Evolutionary conservation across 2,797 vertebrate genomes (phyloP), one percentile per base, ranked within the genome.

Genomic region (Enteromius paludinosus): DNA sequence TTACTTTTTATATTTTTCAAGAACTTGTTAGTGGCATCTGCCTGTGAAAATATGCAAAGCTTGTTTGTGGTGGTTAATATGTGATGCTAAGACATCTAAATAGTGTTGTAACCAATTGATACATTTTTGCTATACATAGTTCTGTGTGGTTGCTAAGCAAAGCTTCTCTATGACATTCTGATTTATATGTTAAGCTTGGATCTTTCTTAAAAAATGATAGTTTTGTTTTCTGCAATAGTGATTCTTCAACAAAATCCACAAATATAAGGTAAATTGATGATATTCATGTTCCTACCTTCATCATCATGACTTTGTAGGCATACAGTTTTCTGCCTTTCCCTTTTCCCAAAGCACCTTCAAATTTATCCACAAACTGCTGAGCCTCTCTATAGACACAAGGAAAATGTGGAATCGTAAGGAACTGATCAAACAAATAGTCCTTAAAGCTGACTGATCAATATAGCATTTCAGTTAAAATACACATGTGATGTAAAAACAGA

Each of bases 271-370:
- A 15, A 43, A 65, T 5, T 18, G 9, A 59, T 23, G 23, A 41
- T 43, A 45, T 28, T 35, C 17, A 6, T 23, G 28, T 70, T 54
- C 88, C 61, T 23, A 94, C 95, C 94, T 96, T 96, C 33, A 84
- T 94, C 95, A 96, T 96, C 96, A 98, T 96, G 89, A 99, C 96
- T 95, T 96, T 98, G 90, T 96, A 99, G 1, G 97, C 97, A 0
- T 97, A 99, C 86, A 97, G 91, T 87, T 95, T 96, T 84, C 95
- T 95, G 86, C 97, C 97, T 90, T 98, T 98, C 43, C 97, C 98
- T 92, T 98, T 99, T 54, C 98, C 98, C 89, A 99, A 85, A 81
- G 97, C 97, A 56, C 98, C 98, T 95, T 99, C 97, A 88, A 97
- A 99, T 89, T 97, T 98, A 92, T 99, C 97, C 90, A 99, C 97